These are phyloP conservation scores for Cheilosia pagana DNA, from an alignment of 2,888 invertebrate genomes.

Conservation along the genomic window DNA sequence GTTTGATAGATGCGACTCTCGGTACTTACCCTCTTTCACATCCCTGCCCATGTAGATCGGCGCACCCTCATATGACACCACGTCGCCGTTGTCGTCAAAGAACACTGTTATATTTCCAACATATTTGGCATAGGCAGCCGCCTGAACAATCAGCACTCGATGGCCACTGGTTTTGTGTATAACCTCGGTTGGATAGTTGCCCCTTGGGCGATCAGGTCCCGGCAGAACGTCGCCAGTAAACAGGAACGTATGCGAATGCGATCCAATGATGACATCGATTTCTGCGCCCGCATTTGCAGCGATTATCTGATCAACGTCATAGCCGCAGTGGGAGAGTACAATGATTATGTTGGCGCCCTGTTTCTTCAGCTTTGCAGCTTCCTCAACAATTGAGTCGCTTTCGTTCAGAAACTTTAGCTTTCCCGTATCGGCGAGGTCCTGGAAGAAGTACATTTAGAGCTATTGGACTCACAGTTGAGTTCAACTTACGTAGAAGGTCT, in stretches of 20 bases:
- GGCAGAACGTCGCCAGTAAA: conserved; percentile 86
- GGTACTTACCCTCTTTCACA: conserved; percentile 86
- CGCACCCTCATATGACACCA: conserved; percentile 88
- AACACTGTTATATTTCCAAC: conserved; percentile 90
- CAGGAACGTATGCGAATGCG: conserved; percentile 92
- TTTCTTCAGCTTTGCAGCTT: conserved; percentile 86
- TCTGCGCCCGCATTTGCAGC: conserved; percentile 87
- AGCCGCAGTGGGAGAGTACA: conserved; percentile 92
- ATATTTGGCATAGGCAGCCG: conserved; percentile 89
- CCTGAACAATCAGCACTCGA: conserved; percentile 87
- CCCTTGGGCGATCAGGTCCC: conserved; percentile 85
- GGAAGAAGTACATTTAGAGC: conserved; percentile 35
- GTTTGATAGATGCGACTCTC: background rate
- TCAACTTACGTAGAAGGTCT: conserved; percentile 86
- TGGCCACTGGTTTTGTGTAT: conserved; percentile 84
- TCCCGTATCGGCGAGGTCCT: conserved; percentile 88
- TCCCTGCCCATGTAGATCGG: conserved; percentile 88
- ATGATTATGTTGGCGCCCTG: conserved; percentile 90
- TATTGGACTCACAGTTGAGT: background rate
- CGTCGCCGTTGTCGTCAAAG: conserved; percentile 88
- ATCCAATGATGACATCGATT: conserved; percentile 93
- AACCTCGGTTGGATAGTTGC: conserved; percentile 88
- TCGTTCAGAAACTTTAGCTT: conserved; percentile 89
- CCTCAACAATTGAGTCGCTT: conserved; percentile 87
- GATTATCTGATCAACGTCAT: conserved; percentile 87